These are phyloP conservation scores for Cancer borealis DNA, from an alignment of 2,888 invertebrate genomes.

Conservation along the genomic window DNA sequence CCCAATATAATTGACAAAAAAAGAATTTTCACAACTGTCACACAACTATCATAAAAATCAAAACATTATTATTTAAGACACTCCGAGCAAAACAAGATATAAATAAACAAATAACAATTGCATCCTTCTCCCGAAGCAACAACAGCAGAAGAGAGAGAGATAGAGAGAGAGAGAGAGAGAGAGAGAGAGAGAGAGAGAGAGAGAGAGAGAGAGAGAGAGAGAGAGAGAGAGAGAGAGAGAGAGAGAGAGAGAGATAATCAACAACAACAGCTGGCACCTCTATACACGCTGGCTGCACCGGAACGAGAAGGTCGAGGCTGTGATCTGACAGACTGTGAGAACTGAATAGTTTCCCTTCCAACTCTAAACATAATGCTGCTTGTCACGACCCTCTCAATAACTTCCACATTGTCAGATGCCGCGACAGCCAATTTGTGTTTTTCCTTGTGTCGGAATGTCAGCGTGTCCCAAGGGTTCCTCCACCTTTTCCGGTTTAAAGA, in stretches of 20 bases:
- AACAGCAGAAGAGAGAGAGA: too few species aligned
- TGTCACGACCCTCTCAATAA: conserved; percentile 18
- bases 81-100: too few species aligned
- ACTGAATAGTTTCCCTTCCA: background rate
- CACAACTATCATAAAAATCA: too few species aligned
- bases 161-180: background rate
- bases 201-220: conserved; percentile 58
- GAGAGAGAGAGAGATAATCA: background rate
- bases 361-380: background rate
- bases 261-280: background rate
- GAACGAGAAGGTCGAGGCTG: conserved; percentile 1
- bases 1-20: too few species aligned
- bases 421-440: conserved; percentile 23
- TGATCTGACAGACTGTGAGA: conserved; percentile 7
- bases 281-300: background rate
- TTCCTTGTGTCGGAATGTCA: conserved; percentile 40
- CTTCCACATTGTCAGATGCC: background rate
- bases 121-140: background rate
- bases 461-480: background rate
- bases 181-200: conserved; percentile 59
- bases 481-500: background rate
- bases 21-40: too few species aligned
- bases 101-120: background rate
- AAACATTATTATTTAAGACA: too few species aligned
- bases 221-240: background rate